Percentiles rank a stretch among this genome's conserved stretches.
Evolutionary conservation across 2,888 invertebrate species (phyloP).

Genomic region (Cyaniris semiargus): DNA sequence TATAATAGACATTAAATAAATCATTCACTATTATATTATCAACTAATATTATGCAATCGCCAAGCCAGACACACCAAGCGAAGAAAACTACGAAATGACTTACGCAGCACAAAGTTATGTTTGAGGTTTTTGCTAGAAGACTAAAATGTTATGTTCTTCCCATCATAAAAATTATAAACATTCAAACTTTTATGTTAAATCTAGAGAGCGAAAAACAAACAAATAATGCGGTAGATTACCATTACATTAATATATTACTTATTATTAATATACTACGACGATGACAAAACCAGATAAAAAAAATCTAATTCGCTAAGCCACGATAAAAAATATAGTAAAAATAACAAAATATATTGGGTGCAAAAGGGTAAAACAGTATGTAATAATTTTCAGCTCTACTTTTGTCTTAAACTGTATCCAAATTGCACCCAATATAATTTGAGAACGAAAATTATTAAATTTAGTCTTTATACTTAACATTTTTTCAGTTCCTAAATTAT

Average conservation of each 20-base stretch:
- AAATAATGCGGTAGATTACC: neutral
- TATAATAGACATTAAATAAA: neutral
- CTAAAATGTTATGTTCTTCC: no score
- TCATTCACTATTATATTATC: neutral
- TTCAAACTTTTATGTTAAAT: neutral
- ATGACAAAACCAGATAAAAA: neutral
- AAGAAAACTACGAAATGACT: neutral
- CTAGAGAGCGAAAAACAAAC: neutral
- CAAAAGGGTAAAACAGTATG: neutral
- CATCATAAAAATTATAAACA: neutral
- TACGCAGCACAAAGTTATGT: neutral
- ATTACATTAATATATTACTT: neutral
- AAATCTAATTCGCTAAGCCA: neutral
- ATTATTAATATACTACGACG: neutral
- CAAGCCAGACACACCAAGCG: neutral
- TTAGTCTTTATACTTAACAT: neutral
- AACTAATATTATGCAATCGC: neutral
- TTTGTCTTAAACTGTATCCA: no score
- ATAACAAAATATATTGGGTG: neutral
- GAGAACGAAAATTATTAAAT: neutral
- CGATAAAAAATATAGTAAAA: neutral
- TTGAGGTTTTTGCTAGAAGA: neutral
- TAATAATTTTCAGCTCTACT: no score
- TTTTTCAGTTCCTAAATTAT: neutral
- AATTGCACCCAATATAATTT: neutral